Base-by-base conservation (phyloP, 2,888 invertebrate species). In the Andrena trimmerana region DNA sequence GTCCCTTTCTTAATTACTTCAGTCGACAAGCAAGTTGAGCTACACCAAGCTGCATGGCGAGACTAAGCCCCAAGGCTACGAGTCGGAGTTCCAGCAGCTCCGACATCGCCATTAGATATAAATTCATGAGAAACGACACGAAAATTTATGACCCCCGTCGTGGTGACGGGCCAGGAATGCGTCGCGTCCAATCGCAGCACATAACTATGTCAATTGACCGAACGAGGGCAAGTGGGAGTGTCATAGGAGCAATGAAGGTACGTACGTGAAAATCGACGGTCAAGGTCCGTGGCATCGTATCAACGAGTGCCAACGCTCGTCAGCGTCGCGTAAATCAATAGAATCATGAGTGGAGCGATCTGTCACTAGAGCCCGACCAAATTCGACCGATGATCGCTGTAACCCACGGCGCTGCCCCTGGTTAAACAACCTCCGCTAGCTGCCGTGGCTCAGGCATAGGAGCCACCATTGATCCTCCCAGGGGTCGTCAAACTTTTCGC, bases 401-500 rank as follows among this genome's bases (percentile, higher is more conserved):
- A 42, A 42, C 4, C 42, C 16, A 42, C 13, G 63, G 24, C 42
- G 27, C 27, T 10, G 24, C 27, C 10, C 27, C 10, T 27, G 24
- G 8, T 10, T 24, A 42, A 57, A 10, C 57, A 27, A 60, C 6
- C 52, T 13, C 10, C 16, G 8, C 7, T 24, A 33, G 36, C 27
- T 5, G 8, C 20, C 20, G 29, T 13, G 7, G 31, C 10, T 42
- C 10, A 13, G 33, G 27, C 20, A 42, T 20, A 50, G 42, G 16
- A 68, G 59, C 60, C n/a, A 42, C 16, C 73, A 72, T 81, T 68
- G 72, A 81, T 81, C 65, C 27, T 10, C 5, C 62, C 7, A 50
- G 16, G 69, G 79, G 79, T 85, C 83, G 75, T 85, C 78, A 82
- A 87, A 87, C 87, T 77, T 85, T 70, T 72, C 69, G 20, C 31